Conservation (phyloP, 2,113 vertebrate genomes). For the Coryphaenoides rupestris region DNA sequence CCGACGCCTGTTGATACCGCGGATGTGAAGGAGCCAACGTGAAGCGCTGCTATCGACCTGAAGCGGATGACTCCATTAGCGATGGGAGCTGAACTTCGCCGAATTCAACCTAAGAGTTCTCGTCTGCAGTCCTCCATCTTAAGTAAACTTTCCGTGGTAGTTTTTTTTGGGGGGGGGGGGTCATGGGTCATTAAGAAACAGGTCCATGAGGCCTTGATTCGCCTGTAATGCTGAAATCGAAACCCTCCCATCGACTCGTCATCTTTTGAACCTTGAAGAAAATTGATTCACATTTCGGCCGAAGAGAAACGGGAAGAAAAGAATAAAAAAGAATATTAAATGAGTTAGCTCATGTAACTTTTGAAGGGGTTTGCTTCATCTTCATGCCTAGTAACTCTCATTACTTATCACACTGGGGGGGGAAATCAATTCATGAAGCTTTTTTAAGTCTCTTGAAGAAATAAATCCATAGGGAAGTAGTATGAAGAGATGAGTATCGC, state of each 20-base stretch:
- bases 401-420: constrained; percentile 70
- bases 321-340: constrained; percentile 48
- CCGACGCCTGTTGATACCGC: too few relatives aligned
- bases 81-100: too few relatives aligned
- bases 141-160: neutral
- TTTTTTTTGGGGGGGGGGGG: constrained; percentile 59
- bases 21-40: too few relatives aligned
- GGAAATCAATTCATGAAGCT: constrained; percentile 70
- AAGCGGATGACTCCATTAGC: too few relatives aligned
- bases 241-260: constrained; percentile 53
- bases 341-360: constrained; percentile 52
- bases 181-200: constrained; percentile 74
- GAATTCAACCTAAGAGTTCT: too few relatives aligned
- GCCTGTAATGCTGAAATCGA: constrained; percentile 45
- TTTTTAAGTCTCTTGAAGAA: constrained; percentile 44
- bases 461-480: constrained; percentile 30
- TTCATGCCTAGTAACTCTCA: constrained; percentile 69
- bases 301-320: constrained; percentile 17
- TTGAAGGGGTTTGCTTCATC: constrained; percentile 66
- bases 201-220: constrained; percentile 67
- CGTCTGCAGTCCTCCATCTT: too few relatives aligned
- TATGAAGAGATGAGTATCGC: constrained; percentile 39
- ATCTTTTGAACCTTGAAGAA: constrained; percentile 54
- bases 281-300: constrained; percentile 49
- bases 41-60: too few relatives aligned